Conservation (phyloP, 2,797 vertebrate species). For the Poecilia velifera region DNA sequence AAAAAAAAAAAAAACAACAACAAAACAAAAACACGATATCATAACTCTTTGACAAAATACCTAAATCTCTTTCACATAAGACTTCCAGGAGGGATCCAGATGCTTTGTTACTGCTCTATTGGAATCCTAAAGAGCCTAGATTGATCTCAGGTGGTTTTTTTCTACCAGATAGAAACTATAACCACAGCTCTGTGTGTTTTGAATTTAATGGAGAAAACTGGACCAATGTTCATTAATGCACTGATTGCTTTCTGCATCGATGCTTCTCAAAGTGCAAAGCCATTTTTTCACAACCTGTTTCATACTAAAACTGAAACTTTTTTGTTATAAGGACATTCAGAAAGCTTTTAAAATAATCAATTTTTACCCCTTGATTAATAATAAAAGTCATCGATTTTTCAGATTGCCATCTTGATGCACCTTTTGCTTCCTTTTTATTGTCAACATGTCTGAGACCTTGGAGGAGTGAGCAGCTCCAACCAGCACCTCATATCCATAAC, state of each 20-base stretch:
- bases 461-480: neutral
- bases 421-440: neutral
- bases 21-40: too few species aligned
- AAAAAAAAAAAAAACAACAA: neutral
- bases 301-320: neutral
- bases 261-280: neutral
- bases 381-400: neutral
- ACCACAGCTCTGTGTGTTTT: neutral
- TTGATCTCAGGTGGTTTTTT: neutral
- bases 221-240: neutral
- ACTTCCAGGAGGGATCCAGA: too few species aligned
- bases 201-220: neutral
- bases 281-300: neutral
- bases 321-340: neutral
- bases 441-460: neutral
- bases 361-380: neutral
- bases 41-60: neutral
- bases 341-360: neutral
- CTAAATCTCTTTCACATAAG: neutral
- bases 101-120: neutral
- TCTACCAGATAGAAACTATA: neutral
- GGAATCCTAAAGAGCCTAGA: neutral
- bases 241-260: neutral
- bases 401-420: neutral
- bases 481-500: neutral